Evolutionary conservation across 2,888 invertebrate species (phyloP).

Genomic region (Orthosia cruda): DNA sequence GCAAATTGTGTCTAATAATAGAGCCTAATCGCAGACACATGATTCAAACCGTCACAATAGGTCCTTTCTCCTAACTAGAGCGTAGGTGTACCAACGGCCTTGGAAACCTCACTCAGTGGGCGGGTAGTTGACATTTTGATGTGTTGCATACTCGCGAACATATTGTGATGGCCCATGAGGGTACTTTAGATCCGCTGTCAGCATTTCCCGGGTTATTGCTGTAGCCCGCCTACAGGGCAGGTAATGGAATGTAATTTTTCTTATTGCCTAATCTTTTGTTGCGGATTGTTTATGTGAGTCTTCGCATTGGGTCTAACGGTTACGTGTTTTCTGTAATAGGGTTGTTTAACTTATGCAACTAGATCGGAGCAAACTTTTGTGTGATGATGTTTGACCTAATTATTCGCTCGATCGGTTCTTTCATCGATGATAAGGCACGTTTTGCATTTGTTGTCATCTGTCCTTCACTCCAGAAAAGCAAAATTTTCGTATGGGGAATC

Average conservation of each 20-base stretch:
- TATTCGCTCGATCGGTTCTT: slow-evolving; percentile 17
- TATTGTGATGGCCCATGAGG: slow-evolving; percentile 54
- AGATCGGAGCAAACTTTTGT: slow-evolving; percentile 22
- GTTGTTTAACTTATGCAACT: slow-evolving; percentile 44
- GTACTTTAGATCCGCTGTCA: slow-evolving; percentile 46
- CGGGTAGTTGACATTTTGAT: slow-evolving; percentile 77
- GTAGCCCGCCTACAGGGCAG: slow-evolving; percentile 34
- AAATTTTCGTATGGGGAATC: neutral
- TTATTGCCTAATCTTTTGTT: slow-evolving; percentile 58
- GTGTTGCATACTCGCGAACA: slow-evolving; percentile 71
- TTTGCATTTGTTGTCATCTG: slow-evolving; percentile 1
- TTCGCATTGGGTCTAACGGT: slow-evolving; percentile 30
- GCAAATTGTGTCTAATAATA: slow-evolving; percentile 78
- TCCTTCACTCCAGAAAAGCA: neutral
- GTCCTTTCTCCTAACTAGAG: slow-evolving; percentile 88
- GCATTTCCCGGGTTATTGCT: slow-evolving; percentile 57
- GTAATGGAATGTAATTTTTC: slow-evolving; percentile 56
- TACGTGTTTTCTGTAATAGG: slow-evolving; percentile 22
- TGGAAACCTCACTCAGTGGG: slow-evolving; percentile 73
- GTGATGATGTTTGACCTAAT: slow-evolving; percentile 41
- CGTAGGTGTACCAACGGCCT: slow-evolving; percentile 87
- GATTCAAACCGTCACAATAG: slow-evolving; percentile 84
- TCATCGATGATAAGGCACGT: slow-evolving; percentile 45
- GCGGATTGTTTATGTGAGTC: slow-evolving; percentile 30
- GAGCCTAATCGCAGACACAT: slow-evolving; percentile 76